Conservation (phyloP, 1,140 invertebrate species). For the Caerostris extrusa region DNA sequence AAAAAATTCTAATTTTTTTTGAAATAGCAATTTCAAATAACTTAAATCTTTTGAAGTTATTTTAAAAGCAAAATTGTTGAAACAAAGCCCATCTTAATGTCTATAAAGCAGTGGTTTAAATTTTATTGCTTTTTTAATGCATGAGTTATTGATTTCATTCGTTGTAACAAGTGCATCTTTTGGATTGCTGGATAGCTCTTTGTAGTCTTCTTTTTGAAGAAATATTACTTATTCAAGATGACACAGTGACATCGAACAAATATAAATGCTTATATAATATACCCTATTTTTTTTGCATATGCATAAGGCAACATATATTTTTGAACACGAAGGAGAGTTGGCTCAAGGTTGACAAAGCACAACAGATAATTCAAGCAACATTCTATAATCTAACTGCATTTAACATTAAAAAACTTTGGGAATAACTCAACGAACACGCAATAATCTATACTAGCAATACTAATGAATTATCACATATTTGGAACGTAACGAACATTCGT, state of each 20-base stretch:
- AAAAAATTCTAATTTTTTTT: too few species aligned
- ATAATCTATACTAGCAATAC: slow-evolving; percentile 72
- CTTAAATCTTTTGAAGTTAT: too few species aligned
- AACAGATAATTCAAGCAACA: slow-evolving; percentile 72
- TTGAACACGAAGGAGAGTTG: slow-evolving; percentile 32
- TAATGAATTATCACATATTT: slow-evolving; percentile 75
- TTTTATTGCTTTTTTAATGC: too few species aligned
- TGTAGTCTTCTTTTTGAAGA: background rate
- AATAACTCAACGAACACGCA: slow-evolving; percentile 74
- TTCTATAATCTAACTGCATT: slow-evolving; percentile 75
- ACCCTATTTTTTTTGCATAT: background rate
- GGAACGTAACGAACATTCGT: slow-evolving; percentile 68
- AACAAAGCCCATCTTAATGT: too few species aligned
- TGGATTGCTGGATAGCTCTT: background rate
- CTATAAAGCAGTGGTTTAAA: too few species aligned
- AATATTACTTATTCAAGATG: background rate
- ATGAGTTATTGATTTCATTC: background rate
- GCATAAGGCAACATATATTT: slow-evolving; percentile 20
- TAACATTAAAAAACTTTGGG: slow-evolving; percentile 77
- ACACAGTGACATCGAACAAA: background rate
- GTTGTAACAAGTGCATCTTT: slow-evolving; percentile 3
- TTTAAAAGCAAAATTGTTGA: too few species aligned
- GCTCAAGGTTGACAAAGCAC: slow-evolving; percentile 74
- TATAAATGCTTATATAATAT: background rate
- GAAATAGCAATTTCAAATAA: too few species aligned